Evolutionary conservation across 2,113 vertebrate genomes (phyloP), one percentile per base, ranked within the genome.

Genomic region (Laterallus jamaicensis): DNA sequence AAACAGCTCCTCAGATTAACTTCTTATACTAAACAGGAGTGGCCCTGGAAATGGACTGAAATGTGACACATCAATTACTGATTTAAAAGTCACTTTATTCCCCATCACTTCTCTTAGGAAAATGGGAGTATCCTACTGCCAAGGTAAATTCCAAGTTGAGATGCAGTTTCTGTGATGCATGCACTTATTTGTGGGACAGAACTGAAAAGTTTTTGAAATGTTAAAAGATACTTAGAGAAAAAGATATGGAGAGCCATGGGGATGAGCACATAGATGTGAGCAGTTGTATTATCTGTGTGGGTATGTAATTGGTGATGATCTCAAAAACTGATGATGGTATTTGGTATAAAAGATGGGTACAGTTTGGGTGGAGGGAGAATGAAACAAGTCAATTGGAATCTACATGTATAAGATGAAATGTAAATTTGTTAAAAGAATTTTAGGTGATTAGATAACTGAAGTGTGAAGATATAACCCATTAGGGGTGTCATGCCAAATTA

Each of bases 401-500:
- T 54, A 87, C 50, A 29, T 86, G 86, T 95, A 58, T 88, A 92
- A 92, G 90, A 94, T 78, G 59, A 94, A 96, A 92, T 77, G 87
- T 92, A 88, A 91, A 93, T 97, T 96, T 96, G 92, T 95, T 96
- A 81, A 89, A 93, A 96, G 93, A 97, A 93, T 95, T 95, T 96
- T 95, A 97, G 93, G 95, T 93, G 97, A 97, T 97, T 96, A 98
- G 98, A 97, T 97, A 97, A 98, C 97, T 98, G 95, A 95, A 97
- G 97, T 98, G 98, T 98, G 98, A 98, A 98, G 96, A 85, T 74
- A 98, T 97, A 98, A 98, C 98, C 98, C 96, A 95, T 98, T 97
- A 97, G 97, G 97, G 96, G 96, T 97, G 97, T 98, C 96, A 96
- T 92, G 95, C 96, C 98, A 98, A 98, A 98, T 98, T 98, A 98